phyloP scores from a whole-genome alignment of 1,140 invertebrate genomes.

The Euschistus heros region DNA sequence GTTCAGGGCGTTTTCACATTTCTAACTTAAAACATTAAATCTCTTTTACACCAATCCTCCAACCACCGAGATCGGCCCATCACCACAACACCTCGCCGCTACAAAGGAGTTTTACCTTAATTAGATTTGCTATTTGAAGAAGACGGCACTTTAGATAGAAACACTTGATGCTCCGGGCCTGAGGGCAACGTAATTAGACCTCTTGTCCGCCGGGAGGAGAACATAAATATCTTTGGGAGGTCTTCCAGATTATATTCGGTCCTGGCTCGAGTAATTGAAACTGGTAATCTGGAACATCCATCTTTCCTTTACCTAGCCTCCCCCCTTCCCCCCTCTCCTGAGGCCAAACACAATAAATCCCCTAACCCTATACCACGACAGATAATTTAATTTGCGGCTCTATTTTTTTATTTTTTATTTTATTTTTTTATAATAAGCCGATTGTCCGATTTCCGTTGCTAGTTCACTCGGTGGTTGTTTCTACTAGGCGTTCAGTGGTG shows the following conservation, averaged over 20 bases:
- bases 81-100: too few species aligned
- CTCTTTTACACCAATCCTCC: too few species aligned
- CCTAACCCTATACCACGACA: conserved; percentile 3
- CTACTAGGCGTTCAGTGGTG: too few species aligned
- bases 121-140: too few species aligned
- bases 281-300: conserved; percentile 17
- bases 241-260: conserved; percentile 13
- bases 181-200: conserved; percentile 11
- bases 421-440: background rate
- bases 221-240: conserved; percentile 2
- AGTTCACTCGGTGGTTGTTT: too few species aligned
- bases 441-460: too few species aligned
- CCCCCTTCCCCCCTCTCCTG: background rate
- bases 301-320: conserved; percentile 3
- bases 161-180: background rate
- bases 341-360: conserved; percentile 14
- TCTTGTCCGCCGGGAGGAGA: background rate
- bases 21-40: too few species aligned
- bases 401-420: too few species aligned
- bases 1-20: too few species aligned
- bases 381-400: conserved; percentile 17
- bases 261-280: conserved; percentile 15
- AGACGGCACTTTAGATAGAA: too few species aligned
- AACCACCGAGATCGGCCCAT: too few species aligned
- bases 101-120: too few species aligned